phyloP scores from a whole-genome alignment of 2,888 invertebrate species.

The Caenorhabditis drosophilae region DNA sequence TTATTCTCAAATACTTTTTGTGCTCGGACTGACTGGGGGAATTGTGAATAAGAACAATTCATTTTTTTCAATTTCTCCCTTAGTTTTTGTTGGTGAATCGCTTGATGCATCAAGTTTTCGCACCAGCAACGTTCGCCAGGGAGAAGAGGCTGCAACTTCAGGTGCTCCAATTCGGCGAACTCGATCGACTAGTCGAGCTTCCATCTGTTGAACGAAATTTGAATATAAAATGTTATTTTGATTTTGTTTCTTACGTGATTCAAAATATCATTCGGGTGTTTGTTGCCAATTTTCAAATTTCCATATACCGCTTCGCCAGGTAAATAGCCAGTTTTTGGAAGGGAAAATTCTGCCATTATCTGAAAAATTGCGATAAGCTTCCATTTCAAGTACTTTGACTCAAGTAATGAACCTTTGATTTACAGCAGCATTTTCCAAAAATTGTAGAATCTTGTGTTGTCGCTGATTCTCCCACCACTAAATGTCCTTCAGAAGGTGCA shows the following conservation, averaged over 20 bases:
- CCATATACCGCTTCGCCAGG: conserved; percentile 63
- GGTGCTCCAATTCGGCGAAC: conserved; percentile 41
- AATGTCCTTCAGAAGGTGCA: conserved; percentile 52
- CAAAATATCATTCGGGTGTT: conserved; percentile 53
- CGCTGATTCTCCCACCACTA: conserved; percentile 54
- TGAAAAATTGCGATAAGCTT: too few species aligned
- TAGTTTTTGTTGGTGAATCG: conserved; percentile 23
- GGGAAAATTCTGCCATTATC: conserved; percentile 53
- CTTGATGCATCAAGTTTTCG: conserved; percentile 27
- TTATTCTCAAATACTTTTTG: too few species aligned
- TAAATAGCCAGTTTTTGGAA: conserved; percentile 60
- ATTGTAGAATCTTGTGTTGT: conserved; percentile 48
- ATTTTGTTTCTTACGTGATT: conserved; percentile 33
- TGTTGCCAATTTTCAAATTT: conserved; percentile 50
- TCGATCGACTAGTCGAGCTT: conserved; percentile 52
- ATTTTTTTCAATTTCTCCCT: conserved; percentile 36
- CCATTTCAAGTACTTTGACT: too few species aligned
- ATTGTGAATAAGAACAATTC: conserved; percentile 46
- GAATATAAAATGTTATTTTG: neutral
- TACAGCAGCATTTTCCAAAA: conserved; percentile 63
- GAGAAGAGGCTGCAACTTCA: conserved; percentile 38
- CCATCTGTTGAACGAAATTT: conserved; percentile 38
- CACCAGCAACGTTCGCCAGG: conserved; percentile 43
- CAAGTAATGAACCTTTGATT: conserved; percentile 59
- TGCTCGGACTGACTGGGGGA: conserved; percentile 45